Conservation (phyloP, 2,797 vertebrate genomes). For the Tiaroga cobitis region DNA sequence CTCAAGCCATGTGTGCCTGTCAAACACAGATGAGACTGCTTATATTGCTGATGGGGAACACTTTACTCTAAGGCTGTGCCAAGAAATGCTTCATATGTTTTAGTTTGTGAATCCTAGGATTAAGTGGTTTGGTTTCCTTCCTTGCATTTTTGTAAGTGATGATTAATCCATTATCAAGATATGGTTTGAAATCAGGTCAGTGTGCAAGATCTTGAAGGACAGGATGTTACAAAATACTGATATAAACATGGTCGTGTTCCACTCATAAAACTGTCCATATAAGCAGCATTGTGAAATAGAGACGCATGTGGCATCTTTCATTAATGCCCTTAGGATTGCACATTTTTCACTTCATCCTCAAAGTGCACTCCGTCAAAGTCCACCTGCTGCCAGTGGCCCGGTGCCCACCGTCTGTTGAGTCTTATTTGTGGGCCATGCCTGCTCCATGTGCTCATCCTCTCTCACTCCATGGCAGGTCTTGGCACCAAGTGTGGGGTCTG, state of each 20-base stretch:
- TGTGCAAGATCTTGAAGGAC: slow-evolving; percentile 22
- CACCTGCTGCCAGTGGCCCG: slow-evolving; percentile 77
- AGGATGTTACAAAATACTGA: slow-evolving; percentile 28
- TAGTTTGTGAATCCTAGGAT: slow-evolving; percentile 35
- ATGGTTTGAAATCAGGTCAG: background rate
- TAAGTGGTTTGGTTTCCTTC: background rate
- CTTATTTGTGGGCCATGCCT: slow-evolving; percentile 75
- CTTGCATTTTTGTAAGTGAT: background rate
- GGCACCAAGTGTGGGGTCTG: slow-evolving; percentile 14
- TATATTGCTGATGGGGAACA: slow-evolving; percentile 33
- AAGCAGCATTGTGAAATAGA: slow-evolving; percentile 17
- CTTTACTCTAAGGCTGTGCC: slow-evolving; percentile 3
- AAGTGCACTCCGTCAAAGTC: slow-evolving; percentile 69
- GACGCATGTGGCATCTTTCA: slow-evolving; percentile 36
- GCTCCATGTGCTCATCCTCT: slow-evolving; percentile 59
- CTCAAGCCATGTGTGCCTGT: slow-evolving; percentile 17
- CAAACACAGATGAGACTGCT: slow-evolving; percentile 1
- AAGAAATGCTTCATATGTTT: slow-evolving; percentile 25
- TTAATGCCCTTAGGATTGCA: slow-evolving; percentile 53
- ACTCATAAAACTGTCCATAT: slow-evolving; percentile 31
- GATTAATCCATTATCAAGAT: slow-evolving; percentile 34
- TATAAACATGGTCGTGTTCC: slow-evolving; percentile 29
- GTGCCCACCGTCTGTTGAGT: slow-evolving; percentile 81
- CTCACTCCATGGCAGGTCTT: slow-evolving; percentile 42
- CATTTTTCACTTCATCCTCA: slow-evolving; percentile 65